A percentile compares a stretch with the other conserved stretches of the same genome.
phyloP scores from a whole-genome alignment of 2,113 vertebrate genomes.

The Microcebus murinus region DNA sequence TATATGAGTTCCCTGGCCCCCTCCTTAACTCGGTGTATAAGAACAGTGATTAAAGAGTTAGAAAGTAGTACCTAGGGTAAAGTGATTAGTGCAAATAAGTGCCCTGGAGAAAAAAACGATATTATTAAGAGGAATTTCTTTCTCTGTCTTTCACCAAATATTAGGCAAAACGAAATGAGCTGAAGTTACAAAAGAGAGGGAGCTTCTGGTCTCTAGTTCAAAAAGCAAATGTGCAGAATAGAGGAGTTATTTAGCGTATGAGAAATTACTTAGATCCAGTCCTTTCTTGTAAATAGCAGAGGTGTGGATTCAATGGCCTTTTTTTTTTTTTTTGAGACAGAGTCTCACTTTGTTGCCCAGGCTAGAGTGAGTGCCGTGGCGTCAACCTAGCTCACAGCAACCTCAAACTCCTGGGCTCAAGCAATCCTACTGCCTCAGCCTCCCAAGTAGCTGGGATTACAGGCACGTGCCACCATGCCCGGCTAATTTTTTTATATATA shows the following conservation, averaged over 20 bases:
- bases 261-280: background rate
- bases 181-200: background rate
- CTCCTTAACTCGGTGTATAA: background rate
- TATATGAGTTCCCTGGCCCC: background rate
- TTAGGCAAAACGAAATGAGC: background rate
- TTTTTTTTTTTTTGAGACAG: too few relatives aligned
- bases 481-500: too few relatives aligned
- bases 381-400: too few relatives aligned
- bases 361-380: too few relatives aligned
- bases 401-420: too few relatives aligned
- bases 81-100: constrained; percentile 9
- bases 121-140: background rate
- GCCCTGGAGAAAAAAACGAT: constrained; percentile 15
- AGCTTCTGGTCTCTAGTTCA: background rate
- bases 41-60: background rate
- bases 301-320: background rate
- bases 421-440: too few relatives aligned
- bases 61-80: background rate
- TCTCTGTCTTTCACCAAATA: background rate
- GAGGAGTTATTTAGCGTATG: background rate
- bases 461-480: too few relatives aligned
- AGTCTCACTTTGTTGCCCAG: too few relatives aligned
- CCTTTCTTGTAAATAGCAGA: background rate
- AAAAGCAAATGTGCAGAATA: background rate
- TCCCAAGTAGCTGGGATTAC: too few relatives aligned